Evolutionary conservation across 2,113 vertebrate genomes (phyloP), one percentile per base, ranked within the genome.

Genomic region (Stegostoma tigrinum): DNA sequence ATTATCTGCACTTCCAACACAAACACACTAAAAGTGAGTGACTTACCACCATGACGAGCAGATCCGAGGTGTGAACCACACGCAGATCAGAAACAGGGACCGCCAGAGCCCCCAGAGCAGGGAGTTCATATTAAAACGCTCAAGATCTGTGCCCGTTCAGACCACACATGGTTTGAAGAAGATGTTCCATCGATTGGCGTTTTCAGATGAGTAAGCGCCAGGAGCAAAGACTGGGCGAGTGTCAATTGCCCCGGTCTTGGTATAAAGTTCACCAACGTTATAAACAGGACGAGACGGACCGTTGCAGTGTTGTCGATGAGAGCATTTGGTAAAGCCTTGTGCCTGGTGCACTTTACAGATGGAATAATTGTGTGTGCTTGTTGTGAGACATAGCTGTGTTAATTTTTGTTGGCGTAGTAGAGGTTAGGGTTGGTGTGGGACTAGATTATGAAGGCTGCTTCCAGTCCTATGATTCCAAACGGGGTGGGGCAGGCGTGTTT

Each of bases 11-110:
- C 8, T 67, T 67, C 34, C 96, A 96, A 96, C 96, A 96, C 96
- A 96, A 96, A 96, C 96, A 96, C 96, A 96, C 95, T 61, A 61
- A 61, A 61, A 61, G 55, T 78, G 96, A 96, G 95, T 27, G 96
- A 97, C 99, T 98, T 97, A 99, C 99, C 99, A 99, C 99, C 98
- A 99, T 98, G 99, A 99, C 97, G 98, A 98, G 96, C 98, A 97
- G 97, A 98, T 98, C 96, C 97, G 97, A 75, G 98, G 98, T 96
- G 97, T 97, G 96, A 98, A 96, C 98, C 98, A 98, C 97, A 98
- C 97, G 97, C 98, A 96, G 96, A 98, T 97, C 96, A 98, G 97
- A 96, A 97, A 98, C 96, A 98, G 97, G 97, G 97, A 98, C 96
- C 98, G 97, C 97, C 98, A 99, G 97, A 98, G 97, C 97, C 98